A percentile compares a stretch with the other conserved stretches of the same genome.
These are phyloP conservation scores for Uromys caudimaculatus DNA, from an alignment of 2,797 vertebrate species.

Conservation along the genomic window DNA sequence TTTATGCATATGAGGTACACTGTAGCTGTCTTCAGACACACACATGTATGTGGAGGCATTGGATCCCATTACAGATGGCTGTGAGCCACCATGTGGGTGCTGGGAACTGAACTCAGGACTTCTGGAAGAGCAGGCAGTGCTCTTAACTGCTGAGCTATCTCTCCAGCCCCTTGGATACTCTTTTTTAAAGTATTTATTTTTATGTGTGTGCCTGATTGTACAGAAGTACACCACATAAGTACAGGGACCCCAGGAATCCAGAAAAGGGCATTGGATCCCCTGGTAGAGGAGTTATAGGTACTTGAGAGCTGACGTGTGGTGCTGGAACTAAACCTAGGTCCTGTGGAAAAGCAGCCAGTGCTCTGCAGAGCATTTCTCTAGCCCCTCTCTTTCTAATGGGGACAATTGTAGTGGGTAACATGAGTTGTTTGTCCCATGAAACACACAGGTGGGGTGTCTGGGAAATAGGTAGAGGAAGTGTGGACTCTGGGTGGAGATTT, in stretches of 20 bases:
- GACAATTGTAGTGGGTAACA: not conserved
- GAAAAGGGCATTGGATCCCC: not conserved
- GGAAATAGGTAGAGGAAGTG: not conserved
- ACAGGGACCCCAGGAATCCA: not conserved
- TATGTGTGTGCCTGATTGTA: not conserved
- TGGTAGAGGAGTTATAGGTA: not conserved
- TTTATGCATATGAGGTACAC: not conserved
- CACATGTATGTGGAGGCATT: no score
- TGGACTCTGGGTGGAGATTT: not conserved
- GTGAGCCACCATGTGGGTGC: not conserved
- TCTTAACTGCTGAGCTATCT: not conserved
- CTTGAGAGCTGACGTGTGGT: not conserved
- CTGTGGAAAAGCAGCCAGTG: not conserved
- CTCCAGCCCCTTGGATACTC: not conserved
- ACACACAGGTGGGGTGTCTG: not conserved
- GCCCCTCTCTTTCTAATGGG: not conserved
- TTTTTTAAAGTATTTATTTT: not conserved
- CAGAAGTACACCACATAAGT: not conserved
- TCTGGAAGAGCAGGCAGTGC: not conserved
- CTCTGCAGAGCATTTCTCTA: not conserved
- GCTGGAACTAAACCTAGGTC: not conserved
- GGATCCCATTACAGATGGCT: not conserved
- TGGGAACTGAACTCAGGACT: not conserved
- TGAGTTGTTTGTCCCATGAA: not conserved
- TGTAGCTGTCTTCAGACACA: not conserved